A percentile compares a stretch with the other conserved stretches of the same genome.
phyloP scores from a whole-genome alignment of 2,797 vertebrate genomes.

The Cossypha polioptera region DNA sequence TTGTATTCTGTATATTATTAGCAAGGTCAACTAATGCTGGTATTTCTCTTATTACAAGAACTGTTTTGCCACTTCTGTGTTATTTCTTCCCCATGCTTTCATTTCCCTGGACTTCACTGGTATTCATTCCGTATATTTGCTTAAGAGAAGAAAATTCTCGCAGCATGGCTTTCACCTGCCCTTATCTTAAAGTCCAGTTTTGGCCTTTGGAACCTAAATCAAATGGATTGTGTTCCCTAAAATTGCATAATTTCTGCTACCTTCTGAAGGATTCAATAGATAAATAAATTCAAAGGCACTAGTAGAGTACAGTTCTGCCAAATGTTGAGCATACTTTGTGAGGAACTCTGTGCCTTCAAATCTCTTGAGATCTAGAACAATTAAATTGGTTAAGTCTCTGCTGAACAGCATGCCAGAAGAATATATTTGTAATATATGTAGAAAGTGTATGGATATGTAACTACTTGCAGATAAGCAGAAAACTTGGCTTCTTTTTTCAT shows the following conservation, averaged over 20 bases:
- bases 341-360: neutral
- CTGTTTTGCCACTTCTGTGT: neutral
- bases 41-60: neutral
- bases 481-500: neutral
- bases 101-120: neutral
- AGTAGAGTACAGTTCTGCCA: neutral
- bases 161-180: neutral
- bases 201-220: neutral
- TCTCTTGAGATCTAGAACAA: neutral
- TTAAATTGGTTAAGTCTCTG: neutral
- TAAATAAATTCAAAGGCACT: neutral
- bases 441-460: neutral
- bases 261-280: neutral
- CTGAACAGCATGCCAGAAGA: neutral
- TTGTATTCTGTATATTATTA: neutral
- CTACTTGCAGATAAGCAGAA: neutral
- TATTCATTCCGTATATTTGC: neutral
- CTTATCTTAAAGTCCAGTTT: neutral
- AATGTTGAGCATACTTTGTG: neutral
- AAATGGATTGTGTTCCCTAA: neutral
- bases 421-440: neutral
- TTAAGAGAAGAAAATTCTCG: neutral
- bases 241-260: neutral
- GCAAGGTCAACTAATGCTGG: neutral
- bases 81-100: rapidly evolving